Base-by-base conservation (phyloP, 2,113 vertebrate genomes). In the Notothenia coriiceps region DNA sequence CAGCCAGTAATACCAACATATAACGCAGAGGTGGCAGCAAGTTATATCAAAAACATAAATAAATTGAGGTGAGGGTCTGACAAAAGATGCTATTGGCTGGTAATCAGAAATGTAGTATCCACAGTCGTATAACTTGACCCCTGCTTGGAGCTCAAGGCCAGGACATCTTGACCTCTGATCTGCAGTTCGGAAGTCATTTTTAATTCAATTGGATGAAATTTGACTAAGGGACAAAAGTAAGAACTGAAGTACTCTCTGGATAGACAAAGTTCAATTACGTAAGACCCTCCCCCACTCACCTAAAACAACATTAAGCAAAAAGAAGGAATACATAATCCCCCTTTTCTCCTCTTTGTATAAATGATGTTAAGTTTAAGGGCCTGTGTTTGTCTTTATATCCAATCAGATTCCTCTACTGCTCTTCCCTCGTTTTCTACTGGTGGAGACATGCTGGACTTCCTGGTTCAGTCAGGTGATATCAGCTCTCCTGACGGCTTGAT, bases 371-470 rank as follows among this genome's bases (percentile, higher is more conserved):
- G 35, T 4, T 18, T 12, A 14, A 15, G 20, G 44, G 12, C 56
- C 25, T 25, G 14, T 52, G 2, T 65, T 18, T 44, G 10, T 35
- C 20, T 50, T 33, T 2, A 15, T 33, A 35, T 80, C 72, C 13
- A 49, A 63, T 84, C 72, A 75, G 88, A 43, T 67, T 51, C 76
- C 6, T 11, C 88, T 74, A 57, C 20, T 89, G 84, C 65, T 20
- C 59, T 47, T 20, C 18, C 83, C 1, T 72, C 62, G 0, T 96
- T 95, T 50, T 43, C 75, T 43, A 89, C 96, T 0, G 91, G 86
- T 3, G 94, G 90, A 17, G 94, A 97, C 76, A 95, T 97, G 95
- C 80, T 97, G 83, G 95, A 96, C 46, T 97, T 94, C 72, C 89
- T 97, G 55, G 25, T 94, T 35, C 90, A 89, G 74, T 86, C 56